phyloP scores from a whole-genome alignment of 2,888 invertebrate species.

The Pheosia gnoma region DNA sequence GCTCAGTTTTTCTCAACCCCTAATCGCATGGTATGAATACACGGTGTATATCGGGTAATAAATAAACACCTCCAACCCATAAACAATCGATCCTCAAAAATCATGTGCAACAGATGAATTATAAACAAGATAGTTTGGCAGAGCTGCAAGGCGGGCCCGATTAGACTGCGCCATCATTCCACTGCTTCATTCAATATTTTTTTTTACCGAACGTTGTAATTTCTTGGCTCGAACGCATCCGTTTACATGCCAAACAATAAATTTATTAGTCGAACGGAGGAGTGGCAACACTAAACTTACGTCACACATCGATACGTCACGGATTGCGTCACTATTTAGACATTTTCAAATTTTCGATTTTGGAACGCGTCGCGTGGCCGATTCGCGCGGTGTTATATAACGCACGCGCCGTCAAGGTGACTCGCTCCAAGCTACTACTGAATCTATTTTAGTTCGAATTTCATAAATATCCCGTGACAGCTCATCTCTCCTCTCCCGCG shows the following conservation, averaged over 20 bases:
- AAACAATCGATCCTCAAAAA: constrained; percentile 60
- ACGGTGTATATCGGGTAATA: neutral
- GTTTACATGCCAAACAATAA: constrained; percentile 85
- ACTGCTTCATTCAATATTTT: constrained; percentile 82
- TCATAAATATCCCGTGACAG: constrained; percentile 84
- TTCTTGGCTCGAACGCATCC: constrained; percentile 84
- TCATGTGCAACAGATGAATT: constrained; percentile 67
- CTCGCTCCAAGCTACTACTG: constrained; percentile 78
- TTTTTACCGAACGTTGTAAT: constrained; percentile 82
- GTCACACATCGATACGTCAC: constrained; percentile 76
- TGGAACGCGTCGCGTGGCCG: constrained; percentile 52
- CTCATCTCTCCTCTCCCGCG: constrained; percentile 80
- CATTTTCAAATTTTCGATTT: constrained; percentile 67
- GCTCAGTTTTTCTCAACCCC: neutral
- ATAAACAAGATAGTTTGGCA: constrained; percentile 77
- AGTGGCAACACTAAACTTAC: constrained; percentile 78
- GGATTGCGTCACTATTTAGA: constrained; percentile 68
- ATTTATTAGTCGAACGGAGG: constrained; percentile 82
- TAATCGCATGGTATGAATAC: neutral
- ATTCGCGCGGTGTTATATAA: constrained; percentile 72
- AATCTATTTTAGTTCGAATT: constrained; percentile 82
- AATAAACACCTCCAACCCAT: constrained; percentile 17
- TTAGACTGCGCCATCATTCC: constrained; percentile 78
- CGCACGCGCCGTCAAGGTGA: constrained; percentile 78
- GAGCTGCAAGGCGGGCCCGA: constrained; percentile 70